Evolutionary conservation across 2,113 vertebrate genomes (phyloP).

Genomic region (Phaethornis superciliosus): DNA sequence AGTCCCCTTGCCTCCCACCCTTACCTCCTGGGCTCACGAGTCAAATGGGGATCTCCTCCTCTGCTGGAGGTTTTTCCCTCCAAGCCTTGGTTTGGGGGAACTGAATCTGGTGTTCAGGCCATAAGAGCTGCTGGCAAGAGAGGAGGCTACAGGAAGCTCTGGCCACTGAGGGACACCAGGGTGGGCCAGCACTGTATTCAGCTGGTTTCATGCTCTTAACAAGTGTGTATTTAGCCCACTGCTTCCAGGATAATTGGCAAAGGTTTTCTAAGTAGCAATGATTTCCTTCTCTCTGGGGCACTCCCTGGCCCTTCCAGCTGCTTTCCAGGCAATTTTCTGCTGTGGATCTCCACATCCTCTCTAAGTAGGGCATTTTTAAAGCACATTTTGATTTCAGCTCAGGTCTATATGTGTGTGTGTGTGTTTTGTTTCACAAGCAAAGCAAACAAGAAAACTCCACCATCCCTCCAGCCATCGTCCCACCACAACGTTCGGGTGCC

Average conservation of each 20-base stretch:
- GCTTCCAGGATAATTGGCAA: background rate
- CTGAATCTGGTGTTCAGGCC: background rate
- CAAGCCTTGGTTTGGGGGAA: background rate
- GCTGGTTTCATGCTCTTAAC: background rate
- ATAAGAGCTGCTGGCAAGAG: background rate
- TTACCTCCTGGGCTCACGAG: background rate
- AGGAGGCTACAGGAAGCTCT: background rate
- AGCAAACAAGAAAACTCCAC: background rate
- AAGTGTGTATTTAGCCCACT: background rate
- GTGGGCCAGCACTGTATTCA: background rate
- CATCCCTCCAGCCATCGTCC: background rate
- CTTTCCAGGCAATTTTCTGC: background rate
- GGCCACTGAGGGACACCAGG: background rate
- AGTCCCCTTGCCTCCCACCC: background rate
- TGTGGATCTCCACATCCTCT: background rate
- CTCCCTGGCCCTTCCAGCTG: background rate
- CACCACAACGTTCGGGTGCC: fast-evolving
- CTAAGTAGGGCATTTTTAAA: background rate
- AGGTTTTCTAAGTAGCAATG: background rate
- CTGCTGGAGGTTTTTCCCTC: background rate
- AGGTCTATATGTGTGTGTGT: fast-evolving
- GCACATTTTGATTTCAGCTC: background rate
- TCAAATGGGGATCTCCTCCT: background rate
- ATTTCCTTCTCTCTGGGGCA: background rate
- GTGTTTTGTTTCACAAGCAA: background rate